Percentiles rank a stretch among this genome's conserved stretches.
These are phyloP conservation scores for Podocnemis expansa DNA, from an alignment of 2,113 vertebrate genomes.

Conservation along the genomic window DNA sequence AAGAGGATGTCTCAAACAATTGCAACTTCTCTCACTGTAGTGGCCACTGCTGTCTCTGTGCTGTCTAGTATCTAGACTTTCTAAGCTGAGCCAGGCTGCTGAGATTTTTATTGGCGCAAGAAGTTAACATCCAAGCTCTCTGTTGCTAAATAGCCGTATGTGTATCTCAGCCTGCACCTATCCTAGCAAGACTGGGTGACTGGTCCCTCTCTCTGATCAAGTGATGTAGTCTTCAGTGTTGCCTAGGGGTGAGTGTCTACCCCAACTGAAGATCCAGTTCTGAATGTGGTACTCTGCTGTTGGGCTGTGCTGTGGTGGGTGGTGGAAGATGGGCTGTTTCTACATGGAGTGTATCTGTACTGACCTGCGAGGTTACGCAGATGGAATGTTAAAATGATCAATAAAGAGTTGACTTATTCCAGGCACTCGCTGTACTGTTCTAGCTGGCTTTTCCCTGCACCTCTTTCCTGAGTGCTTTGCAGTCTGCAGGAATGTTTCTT, in stretches of 20 bases:
- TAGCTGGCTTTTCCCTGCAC: background rate
- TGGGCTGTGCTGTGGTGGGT: background rate
- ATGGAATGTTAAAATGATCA: background rate
- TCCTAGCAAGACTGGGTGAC: rapidly evolving
- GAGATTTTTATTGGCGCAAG: background rate
- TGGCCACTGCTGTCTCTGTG: rapidly evolving
- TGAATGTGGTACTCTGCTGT: background rate
- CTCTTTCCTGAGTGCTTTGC: background rate
- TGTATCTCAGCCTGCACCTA: background rate
- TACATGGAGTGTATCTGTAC: background rate
- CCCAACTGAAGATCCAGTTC: background rate
- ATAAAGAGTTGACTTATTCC: slow-evolving; percentile 40
- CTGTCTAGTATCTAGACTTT: background rate
- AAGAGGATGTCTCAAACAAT: background rate
- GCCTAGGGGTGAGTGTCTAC: no score
- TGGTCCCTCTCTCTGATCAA: background rate
- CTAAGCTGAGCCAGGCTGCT: rapidly evolving
- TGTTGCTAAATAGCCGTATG: no score
- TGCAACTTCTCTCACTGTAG: background rate
- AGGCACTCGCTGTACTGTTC: background rate
- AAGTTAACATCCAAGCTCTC: background rate
- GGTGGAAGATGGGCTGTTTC: background rate
- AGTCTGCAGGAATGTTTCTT: background rate
- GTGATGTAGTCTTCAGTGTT: background rate
- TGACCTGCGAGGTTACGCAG: background rate